Evolutionary conservation across 2,797 vertebrate species (phyloP), one percentile per base, ranked within the genome.

Genomic region (Amblyopsis hoosieri): DNA sequence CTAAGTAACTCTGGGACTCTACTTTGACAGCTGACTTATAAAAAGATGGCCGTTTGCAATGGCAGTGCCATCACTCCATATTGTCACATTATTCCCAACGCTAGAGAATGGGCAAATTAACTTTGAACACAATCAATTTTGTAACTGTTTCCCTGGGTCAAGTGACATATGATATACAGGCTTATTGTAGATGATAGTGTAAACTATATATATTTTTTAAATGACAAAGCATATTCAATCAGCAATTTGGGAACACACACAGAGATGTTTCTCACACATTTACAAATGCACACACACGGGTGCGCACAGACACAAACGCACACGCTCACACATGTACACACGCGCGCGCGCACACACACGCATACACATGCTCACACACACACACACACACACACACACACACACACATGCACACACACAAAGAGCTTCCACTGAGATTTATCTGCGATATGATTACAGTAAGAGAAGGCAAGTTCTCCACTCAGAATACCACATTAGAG

Each of bases 401-500:
- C 17, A 64, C 60, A 59, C 42, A 23, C 48, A 57, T 29, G 15
- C 33, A 55, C 4, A 52, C 11, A 64, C 15, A 49, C 53, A 29
- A 64, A 81, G 71, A 78, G 64, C 64, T 47, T 69, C 60, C 74
- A 72, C 60, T 55, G 73, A 86, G 85, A 90, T 90, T 88, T 83
- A 86, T 90, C 78, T 81, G 65, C 89, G 85, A 91, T 92, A 84
- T 85, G 85, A 92, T 92, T 90, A 91, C 90, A 81, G 88, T 83
- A 80, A 63, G 77, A 85, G 88, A 91, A 90, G 87, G 86, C 90
- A 89, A 89, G 79, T 84, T 89, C 86, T 89, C 84, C 86, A 87
- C 87, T 92, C 87, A 86, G 83, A 87, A 88, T 87, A 90, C 92
- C 87, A 86, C 86, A 88, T 92, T 93, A 91, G 87, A 83, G 74